Percentiles rank a stretch among this genome's conserved stretches.
phyloP scores from a whole-genome alignment of 1,140 invertebrate species.

The Magallana ariakensis region DNA sequence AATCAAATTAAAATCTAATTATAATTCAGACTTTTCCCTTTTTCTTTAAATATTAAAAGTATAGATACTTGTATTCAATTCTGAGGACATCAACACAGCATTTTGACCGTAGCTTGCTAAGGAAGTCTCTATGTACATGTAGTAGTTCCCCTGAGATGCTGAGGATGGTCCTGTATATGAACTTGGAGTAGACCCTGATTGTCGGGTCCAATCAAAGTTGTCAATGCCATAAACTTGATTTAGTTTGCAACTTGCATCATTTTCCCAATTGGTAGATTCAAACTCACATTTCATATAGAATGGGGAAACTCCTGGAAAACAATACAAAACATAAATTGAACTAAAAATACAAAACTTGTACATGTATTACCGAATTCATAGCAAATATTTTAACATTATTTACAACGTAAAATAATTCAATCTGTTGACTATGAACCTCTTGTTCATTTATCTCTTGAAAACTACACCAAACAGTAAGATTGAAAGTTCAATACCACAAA shows the following conservation, averaged over 20 bases:
- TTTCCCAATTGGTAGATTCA: not conserved
- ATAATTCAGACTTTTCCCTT: too few species aligned
- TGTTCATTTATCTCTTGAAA: too few species aligned
- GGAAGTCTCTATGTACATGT: slow-evolving; percentile 20
- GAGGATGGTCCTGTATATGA: not conserved
- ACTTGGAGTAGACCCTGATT: not conserved
- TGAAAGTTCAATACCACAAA: too few species aligned
- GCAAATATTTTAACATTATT: too few species aligned
- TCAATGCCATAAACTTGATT: not conserved
- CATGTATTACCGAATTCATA: too few species aligned
- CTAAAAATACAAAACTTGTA: too few species aligned
- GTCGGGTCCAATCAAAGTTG: not conserved
- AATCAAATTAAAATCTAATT: too few species aligned
- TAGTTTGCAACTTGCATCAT: not conserved
- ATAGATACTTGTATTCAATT: not conserved
- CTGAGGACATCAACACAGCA: not conserved
- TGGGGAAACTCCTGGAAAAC: too few species aligned
- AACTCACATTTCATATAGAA: not conserved
- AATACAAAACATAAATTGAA: too few species aligned
- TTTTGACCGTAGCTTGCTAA: not conserved
- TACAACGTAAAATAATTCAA: too few species aligned
- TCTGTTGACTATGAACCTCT: too few species aligned
- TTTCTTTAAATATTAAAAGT: not conserved
- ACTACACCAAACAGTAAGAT: too few species aligned
- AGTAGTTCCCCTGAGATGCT: not conserved